Evolutionary conservation across 1,140 invertebrate genomes (phyloP).

Genomic region (Monochamus saltuarius): DNA sequence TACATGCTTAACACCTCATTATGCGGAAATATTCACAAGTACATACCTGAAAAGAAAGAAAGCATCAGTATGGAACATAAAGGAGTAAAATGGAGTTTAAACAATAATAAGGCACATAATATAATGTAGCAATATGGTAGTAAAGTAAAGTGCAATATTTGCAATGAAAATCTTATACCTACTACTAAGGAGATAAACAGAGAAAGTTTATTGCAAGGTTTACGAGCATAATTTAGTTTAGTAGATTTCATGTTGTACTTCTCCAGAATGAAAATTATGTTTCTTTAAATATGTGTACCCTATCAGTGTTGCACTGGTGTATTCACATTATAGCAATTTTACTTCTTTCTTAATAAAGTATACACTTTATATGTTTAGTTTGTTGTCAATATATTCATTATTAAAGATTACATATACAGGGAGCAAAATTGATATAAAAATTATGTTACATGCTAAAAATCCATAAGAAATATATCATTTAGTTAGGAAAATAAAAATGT

Average conservation of each 20-base stretch:
- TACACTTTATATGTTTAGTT: too few species aligned
- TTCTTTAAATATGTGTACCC: neutral
- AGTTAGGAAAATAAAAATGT: too few species aligned
- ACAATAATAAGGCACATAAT: conserved; percentile 3
- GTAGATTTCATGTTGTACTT: conserved; percentile 13
- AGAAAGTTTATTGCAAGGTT: conserved; percentile 29
- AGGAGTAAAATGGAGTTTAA: conserved; percentile 1
- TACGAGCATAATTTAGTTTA: conserved; percentile 23
- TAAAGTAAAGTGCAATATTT: conserved; percentile 20
- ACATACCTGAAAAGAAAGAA: neutral
- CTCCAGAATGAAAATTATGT: conserved; percentile 19
- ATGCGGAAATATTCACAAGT: too few species aligned
- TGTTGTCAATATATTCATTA: too few species aligned
- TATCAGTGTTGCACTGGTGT: too few species aligned
- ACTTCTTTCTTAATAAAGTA: too few species aligned
- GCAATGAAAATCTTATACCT: conserved; percentile 6
- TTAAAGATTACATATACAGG: too few species aligned
- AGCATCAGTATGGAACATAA: neutral
- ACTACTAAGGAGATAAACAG: conserved; percentile 22
- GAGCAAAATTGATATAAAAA: too few species aligned
- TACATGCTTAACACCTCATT: too few species aligned
- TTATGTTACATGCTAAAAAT: too few species aligned
- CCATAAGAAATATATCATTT: too few species aligned
- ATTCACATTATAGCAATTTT: too few species aligned
- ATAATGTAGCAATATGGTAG: conserved; percentile 16